These are phyloP conservation scores for Agrochola lota DNA, from an alignment of 2,888 invertebrate species.

Conservation along the genomic window DNA sequence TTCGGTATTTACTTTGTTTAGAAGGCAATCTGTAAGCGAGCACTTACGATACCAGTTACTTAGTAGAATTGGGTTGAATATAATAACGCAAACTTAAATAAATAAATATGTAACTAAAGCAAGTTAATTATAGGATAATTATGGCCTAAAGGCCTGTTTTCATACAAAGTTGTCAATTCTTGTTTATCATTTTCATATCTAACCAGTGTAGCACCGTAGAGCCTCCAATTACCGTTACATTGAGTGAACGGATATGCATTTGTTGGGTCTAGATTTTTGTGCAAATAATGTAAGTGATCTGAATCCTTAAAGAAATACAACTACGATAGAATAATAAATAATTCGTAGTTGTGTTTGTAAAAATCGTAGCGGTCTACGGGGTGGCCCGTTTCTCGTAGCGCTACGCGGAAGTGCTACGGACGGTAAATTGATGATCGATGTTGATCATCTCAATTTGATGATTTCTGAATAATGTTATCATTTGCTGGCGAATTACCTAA, in stretches of 20 bases:
- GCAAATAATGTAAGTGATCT: background rate
- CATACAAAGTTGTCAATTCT: background rate
- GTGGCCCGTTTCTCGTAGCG: constrained; percentile 28
- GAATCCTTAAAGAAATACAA: background rate
- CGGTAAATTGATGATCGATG: background rate
- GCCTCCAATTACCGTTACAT: constrained; percentile 17
- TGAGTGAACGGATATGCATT: constrained; percentile 7
- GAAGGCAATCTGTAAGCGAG: constrained; percentile 30
- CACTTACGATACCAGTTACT: constrained; percentile 18
- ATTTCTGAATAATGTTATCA: too few relatives aligned
- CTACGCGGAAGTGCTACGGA: constrained; percentile 29
- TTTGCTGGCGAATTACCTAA: too few relatives aligned
- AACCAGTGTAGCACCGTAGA: background rate
- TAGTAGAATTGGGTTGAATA: constrained; percentile 22
- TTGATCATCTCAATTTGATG: background rate
- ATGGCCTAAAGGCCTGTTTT: background rate
- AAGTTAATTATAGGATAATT: constrained; percentile 11
- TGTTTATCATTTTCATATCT: constrained; percentile 4
- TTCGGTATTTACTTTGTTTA: constrained; percentile 19
- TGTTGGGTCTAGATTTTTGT: constrained; percentile 17
- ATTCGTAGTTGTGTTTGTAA: background rate
- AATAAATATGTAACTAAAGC: constrained; percentile 29
- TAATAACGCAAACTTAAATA: constrained; percentile 12
- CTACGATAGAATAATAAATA: constrained; percentile 8
- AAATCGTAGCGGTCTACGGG: constrained; percentile 29